phyloP scores from a whole-genome alignment of 2,888 invertebrate genomes.

The Scaptomyza parva region DNA sequence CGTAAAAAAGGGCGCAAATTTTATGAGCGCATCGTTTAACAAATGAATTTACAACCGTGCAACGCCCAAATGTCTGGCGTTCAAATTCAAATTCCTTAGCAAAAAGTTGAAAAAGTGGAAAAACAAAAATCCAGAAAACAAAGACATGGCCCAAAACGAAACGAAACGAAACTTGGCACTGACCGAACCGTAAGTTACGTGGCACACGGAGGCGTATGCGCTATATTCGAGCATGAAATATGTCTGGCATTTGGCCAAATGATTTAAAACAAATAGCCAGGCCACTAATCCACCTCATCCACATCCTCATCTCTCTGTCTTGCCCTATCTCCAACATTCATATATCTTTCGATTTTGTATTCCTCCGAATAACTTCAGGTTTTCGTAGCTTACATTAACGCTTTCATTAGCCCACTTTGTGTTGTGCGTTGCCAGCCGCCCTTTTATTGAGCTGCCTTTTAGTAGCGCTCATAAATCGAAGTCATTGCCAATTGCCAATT shows the following conservation, averaged over 20 bases:
- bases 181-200: constrained; percentile 62
- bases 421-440: constrained; percentile 51
- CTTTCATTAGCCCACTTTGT: constrained; percentile 79
- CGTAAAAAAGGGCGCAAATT: constrained; percentile 78
- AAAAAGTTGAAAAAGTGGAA: neutral
- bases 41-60: constrained; percentile 85
- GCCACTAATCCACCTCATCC: constrained; percentile 29
- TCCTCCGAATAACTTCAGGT: constrained; percentile 3
- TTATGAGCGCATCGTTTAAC: constrained; percentile 85
- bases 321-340: constrained; percentile 1
- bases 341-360: constrained; percentile 6
- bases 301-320: constrained; percentile 5
- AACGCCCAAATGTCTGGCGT: constrained; percentile 85
- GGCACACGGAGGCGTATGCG: constrained; percentile 72
- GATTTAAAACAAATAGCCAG: constrained; percentile 67
- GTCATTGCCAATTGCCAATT: constrained; percentile 51
- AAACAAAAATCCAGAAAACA: constrained; percentile 20
- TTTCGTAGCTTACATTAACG: constrained; percentile 60
- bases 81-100: constrained; percentile 83
- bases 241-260: constrained; percentile 75
- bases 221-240: constrained; percentile 63
- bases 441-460: constrained; percentile 57
- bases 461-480: constrained; percentile 71
- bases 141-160: constrained; percentile 49
- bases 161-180: constrained; percentile 59